Evolutionary conservation across 23 tunicate species (phyloP), one percentile per base, ranked within the genome.

Genomic region (Halocynthia aurantium): DNA sequence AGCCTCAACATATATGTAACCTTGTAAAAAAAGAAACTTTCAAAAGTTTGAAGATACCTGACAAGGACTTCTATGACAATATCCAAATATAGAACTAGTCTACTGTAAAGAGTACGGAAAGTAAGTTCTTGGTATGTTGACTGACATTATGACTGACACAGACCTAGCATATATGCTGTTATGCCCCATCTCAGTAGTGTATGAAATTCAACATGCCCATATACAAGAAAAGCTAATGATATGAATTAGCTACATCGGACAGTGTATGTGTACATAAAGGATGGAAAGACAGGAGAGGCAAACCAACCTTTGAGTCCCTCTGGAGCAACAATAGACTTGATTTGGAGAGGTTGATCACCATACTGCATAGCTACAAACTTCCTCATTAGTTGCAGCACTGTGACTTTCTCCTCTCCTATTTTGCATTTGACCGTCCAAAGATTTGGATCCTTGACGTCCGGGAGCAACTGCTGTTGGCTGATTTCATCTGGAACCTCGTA

Each of bases 401-500:
- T 84, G 8, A 90, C 87, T 69, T 79, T 73, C 68, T 94, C 99
- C 57, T 88, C 94, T 10, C 99, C 99, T 60, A 86, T 88, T 62
- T 84, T 84, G 73, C 99, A 94, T 53, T 94, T 94, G 20, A 88
- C 95, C 10, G 94, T 94, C 99, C 99, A 94, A 53, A 94, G 73
- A 52, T 94, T 94, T 10, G 99, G 99, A 63, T 94, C 99, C 73
- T 94, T 88, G 61, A 94, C 99, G 52, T 94, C 99, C 1, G 99
- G 99, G 22, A 94, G 84, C 40, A 94, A 69, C 57, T 94, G 96
- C 40, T 94, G 95, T 53, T 94, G 95, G 18, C 87, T 84, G 87
- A 94, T 94, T 66, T 94, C 99, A 78, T 88, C 91, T 6, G 87
- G 70, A 18, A 94, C 83, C 72, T 87, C 98, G 58, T 69, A 67